A percentile compares a stretch with the other conserved stretches of the same genome.
phyloP scores from a whole-genome alignment of 2,113 vertebrate species.

The Chauna torquata region DNA sequence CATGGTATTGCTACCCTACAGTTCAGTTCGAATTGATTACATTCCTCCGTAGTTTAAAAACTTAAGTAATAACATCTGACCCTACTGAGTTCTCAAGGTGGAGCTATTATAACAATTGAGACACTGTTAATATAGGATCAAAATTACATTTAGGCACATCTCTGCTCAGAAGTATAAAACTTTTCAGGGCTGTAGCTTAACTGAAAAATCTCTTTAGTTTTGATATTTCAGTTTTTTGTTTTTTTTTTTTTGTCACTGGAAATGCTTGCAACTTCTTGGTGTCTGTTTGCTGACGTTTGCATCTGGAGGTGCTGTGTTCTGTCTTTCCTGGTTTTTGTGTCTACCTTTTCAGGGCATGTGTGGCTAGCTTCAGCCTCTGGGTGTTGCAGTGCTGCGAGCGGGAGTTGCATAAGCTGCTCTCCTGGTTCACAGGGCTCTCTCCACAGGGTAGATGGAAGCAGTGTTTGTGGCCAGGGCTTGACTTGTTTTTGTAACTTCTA shows the following conservation, averaged over 20 bases:
- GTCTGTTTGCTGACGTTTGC: accelerated
- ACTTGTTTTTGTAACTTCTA: too few species aligned
- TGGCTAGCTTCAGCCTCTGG: not conserved
- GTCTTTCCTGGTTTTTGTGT: not conserved
- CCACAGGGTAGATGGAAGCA: not conserved
- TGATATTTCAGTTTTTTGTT: not conserved
- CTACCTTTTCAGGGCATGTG: not conserved
- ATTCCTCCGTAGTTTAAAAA: not conserved
- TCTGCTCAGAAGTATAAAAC: not conserved
- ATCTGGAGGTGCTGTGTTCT: accelerated
- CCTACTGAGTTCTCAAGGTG: constrained; percentile 27
- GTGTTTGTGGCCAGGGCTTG: not conserved
- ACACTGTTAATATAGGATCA: constrained; percentile 19
- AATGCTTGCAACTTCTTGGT: not conserved
- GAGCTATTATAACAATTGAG: not conserved
- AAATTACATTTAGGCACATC: not conserved
- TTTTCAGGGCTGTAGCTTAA: not conserved
- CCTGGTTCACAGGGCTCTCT: not conserved
- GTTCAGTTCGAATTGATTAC: not conserved
- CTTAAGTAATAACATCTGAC: not conserved
- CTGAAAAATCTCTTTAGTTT: not conserved
- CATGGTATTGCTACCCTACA: not conserved
- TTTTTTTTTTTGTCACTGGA: not conserved
- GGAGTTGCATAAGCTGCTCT: not conserved
- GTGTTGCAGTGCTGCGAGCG: not conserved